Base-by-base conservation (phyloP, 2,113 vertebrate species). In the Aplodontia rufa region DNA sequence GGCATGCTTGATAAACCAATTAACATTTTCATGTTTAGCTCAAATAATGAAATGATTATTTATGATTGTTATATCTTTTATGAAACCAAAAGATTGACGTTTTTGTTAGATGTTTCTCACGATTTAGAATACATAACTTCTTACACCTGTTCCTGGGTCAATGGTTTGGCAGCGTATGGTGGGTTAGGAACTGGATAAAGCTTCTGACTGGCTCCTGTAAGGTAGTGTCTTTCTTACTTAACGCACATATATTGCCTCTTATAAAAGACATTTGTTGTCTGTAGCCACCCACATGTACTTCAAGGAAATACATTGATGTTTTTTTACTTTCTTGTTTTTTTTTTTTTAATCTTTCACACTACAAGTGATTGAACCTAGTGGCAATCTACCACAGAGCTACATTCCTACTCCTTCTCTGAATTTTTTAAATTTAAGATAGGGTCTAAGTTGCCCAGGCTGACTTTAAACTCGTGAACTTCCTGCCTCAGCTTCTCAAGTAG, bases 31-130 rank as follows among this genome's bases (percentile, higher is more conserved):
- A 83, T 80, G 30, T 81, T 84, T 86, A n/a, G 47, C 58, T 83
- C 75, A 94, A 95, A 80, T 87, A 95, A 95, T 28, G 66, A 78
- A 96, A 93, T 88, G 22, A 83, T 64, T 86, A 42, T 66, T 93
- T 66, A 84, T 75, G 22, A 71, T 42, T 88, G 68, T 69, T 93
- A 83, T 40, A 40, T 62, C 45, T 88, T 94, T 51, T 37, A 53
- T 87, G 92, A 83, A 95, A 60, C 42, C 53, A 45, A 80, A 83
- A 91, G 28, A 47, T 32, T 81, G 10, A 85, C 17, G 28, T 55
- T 87, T 90, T 91, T 93, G 22, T 94, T 76, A 71, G 24, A 32
- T 69, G 64, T 14, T 74, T 91, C 69, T 97, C 24, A 72, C 62
- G 88, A 87, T 93, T 78, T 85, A 19, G 37, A 68, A 17, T 42